Percentiles rank a stretch among this genome's conserved stretches.
Conservation (phyloP, 2,113 vertebrate genomes). For the Pelecanus crispus region DNA sequence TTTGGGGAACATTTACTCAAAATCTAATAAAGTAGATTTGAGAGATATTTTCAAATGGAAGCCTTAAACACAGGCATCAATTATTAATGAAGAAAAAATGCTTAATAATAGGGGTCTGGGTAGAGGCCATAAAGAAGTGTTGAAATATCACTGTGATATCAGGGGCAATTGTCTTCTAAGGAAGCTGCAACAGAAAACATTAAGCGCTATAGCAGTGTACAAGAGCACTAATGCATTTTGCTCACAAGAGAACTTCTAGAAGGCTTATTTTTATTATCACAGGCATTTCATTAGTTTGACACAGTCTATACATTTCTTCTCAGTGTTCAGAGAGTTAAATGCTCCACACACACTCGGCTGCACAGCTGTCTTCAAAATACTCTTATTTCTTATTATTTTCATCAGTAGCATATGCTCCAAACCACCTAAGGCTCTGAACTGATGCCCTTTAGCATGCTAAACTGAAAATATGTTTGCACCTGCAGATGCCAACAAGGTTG, state of each 20-base stretch:
- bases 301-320: background rate
- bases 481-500: background rate
- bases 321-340: background rate
- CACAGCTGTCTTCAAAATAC: background rate
- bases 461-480: conserved; percentile 15
- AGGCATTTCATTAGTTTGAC: background rate
- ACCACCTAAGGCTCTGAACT: background rate
- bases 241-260: background rate
- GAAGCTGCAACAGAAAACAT: conserved; percentile 34
- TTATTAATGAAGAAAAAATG: conserved; percentile 69
- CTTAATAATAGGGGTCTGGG: conserved; percentile 49
- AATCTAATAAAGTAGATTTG: conserved; percentile 73
- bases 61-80: conserved; percentile 60
- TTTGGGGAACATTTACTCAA: conserved; percentile 70
- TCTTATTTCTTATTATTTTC: background rate
- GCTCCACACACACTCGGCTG: background rate
- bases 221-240: background rate
- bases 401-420: background rate
- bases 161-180: conserved; percentile 30
- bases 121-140: conserved; percentile 39
- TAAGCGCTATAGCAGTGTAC: background rate
- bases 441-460: background rate
- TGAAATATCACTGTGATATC: conserved; percentile 52
- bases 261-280: background rate
- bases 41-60: conserved; percentile 62